A percentile compares a stretch with the other conserved stretches of the same genome.
Evolutionary conservation across 2,888 invertebrate species (phyloP).

Genomic region (Phlogophora meticulosa): DNA sequence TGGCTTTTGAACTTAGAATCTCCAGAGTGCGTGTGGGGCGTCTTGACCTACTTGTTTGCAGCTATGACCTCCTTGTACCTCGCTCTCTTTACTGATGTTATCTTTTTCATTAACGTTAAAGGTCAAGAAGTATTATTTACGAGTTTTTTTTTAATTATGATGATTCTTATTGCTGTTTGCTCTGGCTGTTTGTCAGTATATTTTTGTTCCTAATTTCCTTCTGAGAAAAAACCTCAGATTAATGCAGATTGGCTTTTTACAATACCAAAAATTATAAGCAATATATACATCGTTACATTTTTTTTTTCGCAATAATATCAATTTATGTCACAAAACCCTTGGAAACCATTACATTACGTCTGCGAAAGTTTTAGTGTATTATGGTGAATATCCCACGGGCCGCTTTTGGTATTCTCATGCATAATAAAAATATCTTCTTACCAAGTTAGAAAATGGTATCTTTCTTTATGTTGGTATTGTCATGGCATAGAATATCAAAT

Average conservation of each 20-base stretch:
- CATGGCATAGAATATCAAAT: conserved; percentile 6
- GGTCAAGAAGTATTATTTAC: conserved; percentile 43
- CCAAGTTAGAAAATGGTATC: conserved; percentile 26
- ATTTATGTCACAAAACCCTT: conserved; percentile 18
- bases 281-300: too few species aligned
- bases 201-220: not conserved
- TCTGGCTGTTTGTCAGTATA: not conserved
- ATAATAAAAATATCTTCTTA: conserved; percentile 24
- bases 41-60: conserved; percentile 69
- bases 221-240: not conserved
- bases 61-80: conserved; percentile 61
- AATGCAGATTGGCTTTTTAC: not conserved
- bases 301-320: too few species aligned
- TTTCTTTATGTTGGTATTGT: conserved; percentile 3
- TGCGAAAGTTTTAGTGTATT: conserved; percentile 30
- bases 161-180: conserved; percentile 16
- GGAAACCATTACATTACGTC: conserved; percentile 30
- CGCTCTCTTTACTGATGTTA: conserved; percentile 42
- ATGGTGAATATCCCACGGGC: conserved; percentile 33
- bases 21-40: conserved; percentile 62
- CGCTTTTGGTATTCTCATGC: conserved; percentile 25
- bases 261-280: too few species aligned
- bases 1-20: conserved; percentile 64
- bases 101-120: conserved; percentile 49
- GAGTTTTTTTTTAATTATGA: conserved; percentile 36